Percentiles rank a stretch among this genome's conserved stretches.
phyloP scores from a whole-genome alignment of 1,140 invertebrate species.

The Cheumatopsyche charites region DNA sequence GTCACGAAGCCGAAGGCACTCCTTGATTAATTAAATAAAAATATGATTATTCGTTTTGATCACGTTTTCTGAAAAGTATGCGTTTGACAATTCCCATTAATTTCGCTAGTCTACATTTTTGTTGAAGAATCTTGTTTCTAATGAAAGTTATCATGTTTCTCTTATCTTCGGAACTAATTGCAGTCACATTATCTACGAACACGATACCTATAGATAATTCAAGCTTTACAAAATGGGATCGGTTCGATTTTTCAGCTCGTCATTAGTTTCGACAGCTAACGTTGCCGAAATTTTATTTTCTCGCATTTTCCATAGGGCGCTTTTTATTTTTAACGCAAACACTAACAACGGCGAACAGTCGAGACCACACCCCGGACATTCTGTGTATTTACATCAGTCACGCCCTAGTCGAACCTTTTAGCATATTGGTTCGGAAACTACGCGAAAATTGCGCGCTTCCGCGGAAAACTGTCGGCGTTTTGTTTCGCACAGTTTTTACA shows the following conservation, averaged over 20 bases:
- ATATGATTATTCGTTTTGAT: slow-evolving; percentile 32
- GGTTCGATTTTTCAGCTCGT: no score
- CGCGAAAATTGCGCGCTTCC: slow-evolving; percentile 11
- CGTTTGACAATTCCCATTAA: slow-evolving; percentile 15
- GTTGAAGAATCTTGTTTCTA: no score
- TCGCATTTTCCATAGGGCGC: neutral
- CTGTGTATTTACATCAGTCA: slow-evolving; percentile 24
- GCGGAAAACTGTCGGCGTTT: neutral
- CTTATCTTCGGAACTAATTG: no score
- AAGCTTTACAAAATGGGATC: no score
- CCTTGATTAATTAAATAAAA: slow-evolving; percentile 34
- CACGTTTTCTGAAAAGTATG: slow-evolving; percentile 1
- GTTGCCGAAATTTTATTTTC: neutral
- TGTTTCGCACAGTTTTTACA: no score
- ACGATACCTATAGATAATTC: no score
- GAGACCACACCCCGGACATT: slow-evolving; percentile 26
- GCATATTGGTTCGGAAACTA: slow-evolving; percentile 44
- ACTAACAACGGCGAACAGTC: no score
- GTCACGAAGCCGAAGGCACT: slow-evolving; percentile 21
- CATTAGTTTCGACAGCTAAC: no score
- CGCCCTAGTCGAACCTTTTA: slow-evolving; percentile 42
- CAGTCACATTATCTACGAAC: no score
- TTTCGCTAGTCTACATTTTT: neutral
- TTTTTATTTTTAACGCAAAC: neutral
- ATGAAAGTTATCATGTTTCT: no score